phyloP scores from a whole-genome alignment of 1,140 invertebrate species.

The Drosophila eugracilis region DNA sequence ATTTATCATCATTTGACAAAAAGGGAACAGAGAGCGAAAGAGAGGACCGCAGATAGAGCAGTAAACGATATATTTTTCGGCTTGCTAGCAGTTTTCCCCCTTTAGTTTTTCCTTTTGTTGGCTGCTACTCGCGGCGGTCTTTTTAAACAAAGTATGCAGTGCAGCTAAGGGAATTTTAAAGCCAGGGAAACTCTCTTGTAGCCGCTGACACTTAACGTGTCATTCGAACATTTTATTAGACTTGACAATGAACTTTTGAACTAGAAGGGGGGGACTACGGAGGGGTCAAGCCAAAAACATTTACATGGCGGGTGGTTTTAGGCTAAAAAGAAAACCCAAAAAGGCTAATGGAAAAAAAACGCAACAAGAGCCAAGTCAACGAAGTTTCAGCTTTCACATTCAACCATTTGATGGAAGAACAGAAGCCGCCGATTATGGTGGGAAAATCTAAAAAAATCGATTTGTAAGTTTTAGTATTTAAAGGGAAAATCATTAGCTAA shows the following conservation, averaged over 20 bases:
- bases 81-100: conserved; percentile 33
- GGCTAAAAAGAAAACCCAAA: no score
- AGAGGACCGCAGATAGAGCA: conserved; percentile 18
- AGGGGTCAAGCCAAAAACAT: conserved; percentile 21
- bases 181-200: conserved; percentile 54
- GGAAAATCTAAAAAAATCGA: conserved; percentile 14
- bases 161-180: conserved; percentile 26
- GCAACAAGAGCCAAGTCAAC: conserved; percentile 9
- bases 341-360: conserved; percentile 23
- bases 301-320: conserved; percentile 46
- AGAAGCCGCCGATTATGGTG: conserved; percentile 10
- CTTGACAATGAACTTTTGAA: conserved; percentile 82
- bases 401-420: conserved; percentile 31
- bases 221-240: conserved; percentile 82
- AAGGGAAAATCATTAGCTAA: no score
- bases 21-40: conserved; percentile 57
- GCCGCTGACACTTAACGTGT: conserved; percentile 78
- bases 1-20: conserved; percentile 83
- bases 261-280: conserved; percentile 20
- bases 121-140: conserved; percentile 37
- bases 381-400: conserved; percentile 67
- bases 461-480: no score
- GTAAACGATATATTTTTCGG: conserved; percentile 56
- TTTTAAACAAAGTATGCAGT: conserved; percentile 55
- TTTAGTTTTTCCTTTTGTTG: conserved; percentile 12